Conservation (phyloP, 2,888 invertebrate species). For the Hyposoter didymator region DNA sequence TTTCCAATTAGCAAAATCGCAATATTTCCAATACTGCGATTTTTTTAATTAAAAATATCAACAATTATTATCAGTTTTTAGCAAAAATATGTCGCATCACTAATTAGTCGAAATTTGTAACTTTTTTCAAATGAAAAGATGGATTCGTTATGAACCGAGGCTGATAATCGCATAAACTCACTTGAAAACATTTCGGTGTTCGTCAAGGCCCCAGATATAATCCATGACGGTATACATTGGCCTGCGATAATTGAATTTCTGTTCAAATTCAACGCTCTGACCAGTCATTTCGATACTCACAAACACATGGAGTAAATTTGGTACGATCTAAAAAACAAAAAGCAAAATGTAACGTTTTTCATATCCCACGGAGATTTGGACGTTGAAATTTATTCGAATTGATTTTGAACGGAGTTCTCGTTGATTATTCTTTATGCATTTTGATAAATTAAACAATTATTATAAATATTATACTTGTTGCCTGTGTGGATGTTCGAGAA, state of each 20-base stretch:
- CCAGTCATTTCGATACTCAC: constrained; percentile 99
- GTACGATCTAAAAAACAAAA: constrained; percentile 87
- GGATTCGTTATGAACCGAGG: no score
- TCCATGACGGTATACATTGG: constrained; percentile 98
- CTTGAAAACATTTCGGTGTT: constrained; percentile 92
- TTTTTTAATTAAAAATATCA: no score
- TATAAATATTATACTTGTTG: constrained; percentile 85
- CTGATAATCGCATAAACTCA: constrained; percentile 82
- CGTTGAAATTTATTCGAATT: neutral
- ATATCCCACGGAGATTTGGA: neutral
- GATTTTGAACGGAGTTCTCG: neutral
- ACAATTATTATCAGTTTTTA: neutral
- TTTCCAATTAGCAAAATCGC: no score
- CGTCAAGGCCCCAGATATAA: constrained; percentile 93
- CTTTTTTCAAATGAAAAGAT: no score
- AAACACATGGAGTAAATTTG: constrained; percentile 94
- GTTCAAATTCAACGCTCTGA: constrained; percentile 97
- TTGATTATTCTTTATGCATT: neutral
- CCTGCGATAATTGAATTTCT: constrained; percentile 97
- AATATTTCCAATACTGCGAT: no score
- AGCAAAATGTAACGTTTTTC: neutral
- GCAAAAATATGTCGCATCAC: no score
- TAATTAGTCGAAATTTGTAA: no score
- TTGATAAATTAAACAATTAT: neutral
- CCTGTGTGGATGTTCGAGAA: constrained; percentile 91